These are phyloP conservation scores for Paracentrotus lividus DNA, from an alignment of 53 echinoderm and acorn worm species.

Conservation along the genomic window DNA sequence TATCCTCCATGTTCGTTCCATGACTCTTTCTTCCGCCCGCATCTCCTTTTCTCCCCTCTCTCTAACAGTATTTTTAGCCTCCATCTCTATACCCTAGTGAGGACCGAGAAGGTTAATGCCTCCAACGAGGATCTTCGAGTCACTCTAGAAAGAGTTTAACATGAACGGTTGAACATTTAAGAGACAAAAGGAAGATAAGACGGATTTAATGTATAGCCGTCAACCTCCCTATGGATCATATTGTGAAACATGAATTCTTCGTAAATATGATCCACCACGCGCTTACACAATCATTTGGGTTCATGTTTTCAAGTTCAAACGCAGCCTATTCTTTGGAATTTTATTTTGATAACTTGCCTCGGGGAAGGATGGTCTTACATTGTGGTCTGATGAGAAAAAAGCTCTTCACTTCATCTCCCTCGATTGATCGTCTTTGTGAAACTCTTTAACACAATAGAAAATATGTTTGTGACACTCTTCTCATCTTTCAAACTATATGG, in stretches of 20 bases:
- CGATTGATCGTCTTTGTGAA: background rate
- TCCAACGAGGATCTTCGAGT: background rate
- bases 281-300: background rate
- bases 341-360: background rate
- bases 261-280: background rate
- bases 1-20: too few relatives aligned
- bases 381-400: background rate
- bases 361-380: background rate
- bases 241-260: background rate
- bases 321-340: background rate
- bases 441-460: background rate
- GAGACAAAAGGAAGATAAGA: background rate
- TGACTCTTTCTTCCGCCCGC: too few relatives aligned
- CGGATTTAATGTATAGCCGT: background rate
- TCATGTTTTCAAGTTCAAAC: background rate
- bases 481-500: background rate
- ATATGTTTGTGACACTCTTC: background rate
- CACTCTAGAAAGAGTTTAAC: background rate
- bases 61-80: background rate
- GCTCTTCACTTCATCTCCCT: background rate
- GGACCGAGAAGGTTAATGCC: background rate
- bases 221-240: background rate
- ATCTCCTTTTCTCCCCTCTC: background rate
- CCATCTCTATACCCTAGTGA: background rate
- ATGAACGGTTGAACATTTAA: background rate